Conservation (phyloP, 2,797 vertebrate genomes). For the Helarctos malayanus region DNA sequence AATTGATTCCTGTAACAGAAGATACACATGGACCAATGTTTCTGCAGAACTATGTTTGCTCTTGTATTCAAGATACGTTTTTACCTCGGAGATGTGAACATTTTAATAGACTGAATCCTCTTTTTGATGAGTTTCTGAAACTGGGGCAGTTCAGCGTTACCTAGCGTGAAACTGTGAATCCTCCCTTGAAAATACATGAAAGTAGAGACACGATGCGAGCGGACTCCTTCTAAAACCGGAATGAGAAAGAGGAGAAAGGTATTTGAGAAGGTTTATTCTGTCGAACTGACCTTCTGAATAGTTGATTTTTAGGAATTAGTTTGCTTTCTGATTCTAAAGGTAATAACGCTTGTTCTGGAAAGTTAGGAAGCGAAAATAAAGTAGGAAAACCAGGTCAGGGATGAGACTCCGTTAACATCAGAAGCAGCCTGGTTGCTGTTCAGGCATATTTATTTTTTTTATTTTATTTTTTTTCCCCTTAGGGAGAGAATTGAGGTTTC, state of each 20-base stretch:
- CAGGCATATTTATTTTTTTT: background rate
- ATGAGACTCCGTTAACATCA: background rate
- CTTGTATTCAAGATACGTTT: background rate
- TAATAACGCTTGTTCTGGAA: background rate
- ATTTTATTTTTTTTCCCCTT: background rate
- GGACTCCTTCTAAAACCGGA: background rate
- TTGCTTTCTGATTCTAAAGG: conserved; percentile 30
- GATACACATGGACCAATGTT: background rate
- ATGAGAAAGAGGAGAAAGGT: background rate
- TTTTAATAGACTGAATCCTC: background rate
- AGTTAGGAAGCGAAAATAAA: background rate
- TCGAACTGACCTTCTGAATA: background rate
- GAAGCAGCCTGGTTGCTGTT: background rate
- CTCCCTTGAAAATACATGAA: background rate
- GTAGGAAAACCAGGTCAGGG: background rate
- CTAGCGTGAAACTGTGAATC: background rate
- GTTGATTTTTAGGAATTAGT: background rate
- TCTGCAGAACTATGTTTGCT: background rate
- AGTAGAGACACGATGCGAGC: rapidly evolving
- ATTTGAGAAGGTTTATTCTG: background rate
- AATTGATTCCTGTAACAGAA: background rate
- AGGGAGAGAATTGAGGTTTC: background rate
- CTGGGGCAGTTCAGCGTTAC: rapidly evolving
- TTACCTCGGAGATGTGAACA: background rate
- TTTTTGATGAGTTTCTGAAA: background rate